phyloP scores from a whole-genome alignment of 2,113 vertebrate genomes.

The Coracopsis vasa region DNA sequence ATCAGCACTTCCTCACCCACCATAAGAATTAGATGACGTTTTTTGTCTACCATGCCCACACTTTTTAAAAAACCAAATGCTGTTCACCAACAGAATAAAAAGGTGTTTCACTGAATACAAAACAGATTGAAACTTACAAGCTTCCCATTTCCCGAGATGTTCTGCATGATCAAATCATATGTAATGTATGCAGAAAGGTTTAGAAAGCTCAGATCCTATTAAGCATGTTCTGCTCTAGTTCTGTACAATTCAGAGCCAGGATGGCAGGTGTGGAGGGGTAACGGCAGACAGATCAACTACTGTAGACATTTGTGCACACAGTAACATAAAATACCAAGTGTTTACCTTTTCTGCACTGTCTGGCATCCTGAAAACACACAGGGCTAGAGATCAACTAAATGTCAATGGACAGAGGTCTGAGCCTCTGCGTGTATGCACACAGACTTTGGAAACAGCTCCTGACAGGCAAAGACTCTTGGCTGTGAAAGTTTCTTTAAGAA shows the following conservation, averaged over 20 bases:
- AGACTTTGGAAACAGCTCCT: not conserved
- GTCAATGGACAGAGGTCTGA: not conserved
- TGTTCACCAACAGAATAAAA: not conserved
- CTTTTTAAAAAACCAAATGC: rapidly evolving
- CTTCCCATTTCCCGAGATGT: not conserved
- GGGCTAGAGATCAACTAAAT: not conserved
- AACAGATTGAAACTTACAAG: not conserved
- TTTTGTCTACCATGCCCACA: not conserved
- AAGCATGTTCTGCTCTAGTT: not conserved
- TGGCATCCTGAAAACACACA: not conserved
- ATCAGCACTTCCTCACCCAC: not conserved
- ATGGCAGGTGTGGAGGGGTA: not conserved
- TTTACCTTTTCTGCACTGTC: not conserved
- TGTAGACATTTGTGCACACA: not conserved
- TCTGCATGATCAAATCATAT: not conserved
- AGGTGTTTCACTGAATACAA: not conserved
- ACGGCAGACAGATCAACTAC: not conserved
- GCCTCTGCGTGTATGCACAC: rapidly evolving
- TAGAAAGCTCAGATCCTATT: not conserved
- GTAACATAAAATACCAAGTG: not conserved
- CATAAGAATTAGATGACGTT: not conserved
- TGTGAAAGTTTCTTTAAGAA: not conserved
- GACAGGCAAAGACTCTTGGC: not conserved
- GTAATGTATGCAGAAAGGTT: not conserved
- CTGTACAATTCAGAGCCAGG: not conserved